phyloP scores from a whole-genome alignment of 1,140 invertebrate species.

The Drosophila melanogaster region DNA sequence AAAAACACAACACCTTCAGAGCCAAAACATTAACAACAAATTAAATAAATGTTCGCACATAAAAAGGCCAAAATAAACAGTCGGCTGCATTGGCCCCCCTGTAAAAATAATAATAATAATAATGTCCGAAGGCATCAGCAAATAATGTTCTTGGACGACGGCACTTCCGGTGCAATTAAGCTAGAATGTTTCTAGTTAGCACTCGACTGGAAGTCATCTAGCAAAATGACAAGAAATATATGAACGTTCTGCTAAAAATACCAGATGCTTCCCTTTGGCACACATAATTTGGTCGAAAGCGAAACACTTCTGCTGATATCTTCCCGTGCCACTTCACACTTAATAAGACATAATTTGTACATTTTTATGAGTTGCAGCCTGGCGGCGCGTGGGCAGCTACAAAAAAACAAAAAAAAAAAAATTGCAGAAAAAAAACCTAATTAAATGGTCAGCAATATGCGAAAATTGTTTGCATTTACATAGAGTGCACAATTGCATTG shows the following conservation, averaged over 20 bases:
- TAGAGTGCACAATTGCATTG: constrained; percentile 30
- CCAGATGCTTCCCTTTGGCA: constrained; percentile 36
- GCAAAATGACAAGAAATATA: constrained; percentile 51
- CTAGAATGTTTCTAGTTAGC: constrained; percentile 40
- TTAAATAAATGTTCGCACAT: constrained; percentile 58
- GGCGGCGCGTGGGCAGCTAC: constrained; percentile 57
- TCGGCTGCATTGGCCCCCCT: constrained; percentile 19
- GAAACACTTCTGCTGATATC: constrained; percentile 10
- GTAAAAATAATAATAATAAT: constrained; percentile 41
- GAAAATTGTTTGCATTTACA: constrained; percentile 35
- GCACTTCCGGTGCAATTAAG: constrained; percentile 77
- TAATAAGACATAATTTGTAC: constrained; percentile 79
- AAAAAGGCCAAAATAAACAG: constrained; percentile 44
- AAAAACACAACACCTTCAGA: constrained; percentile 18
- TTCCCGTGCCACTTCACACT: constrained; percentile 65
- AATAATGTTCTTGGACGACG: constrained; percentile 59
- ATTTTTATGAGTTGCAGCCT: constrained; percentile 68
- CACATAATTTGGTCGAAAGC: constrained; percentile 24
- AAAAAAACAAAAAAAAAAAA: neutral
- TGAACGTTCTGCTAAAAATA: constrained; percentile 33
- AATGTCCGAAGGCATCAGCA: constrained; percentile 28
- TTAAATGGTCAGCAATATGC: constrained; percentile 66
- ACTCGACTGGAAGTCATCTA: constrained; percentile 51
- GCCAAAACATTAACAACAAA: constrained; percentile 58
- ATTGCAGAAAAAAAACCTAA: constrained; percentile 27